Evolutionary conservation across 2,888 invertebrate species (phyloP).

Genomic region (Amiota minor): DNA sequence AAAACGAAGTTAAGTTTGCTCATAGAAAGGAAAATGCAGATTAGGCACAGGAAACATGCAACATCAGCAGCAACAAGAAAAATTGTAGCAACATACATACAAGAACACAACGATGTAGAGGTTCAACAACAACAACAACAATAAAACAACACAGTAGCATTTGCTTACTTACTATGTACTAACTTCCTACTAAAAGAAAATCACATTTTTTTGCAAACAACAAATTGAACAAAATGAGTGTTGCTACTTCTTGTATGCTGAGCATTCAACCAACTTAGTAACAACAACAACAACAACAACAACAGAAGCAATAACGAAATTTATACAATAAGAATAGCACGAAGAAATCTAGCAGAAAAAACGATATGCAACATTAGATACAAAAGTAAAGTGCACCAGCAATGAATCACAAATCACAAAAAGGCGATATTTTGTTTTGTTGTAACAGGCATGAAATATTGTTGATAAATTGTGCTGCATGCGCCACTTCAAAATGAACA

Average conservation of each 20-base stretch:
- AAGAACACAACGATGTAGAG: background rate
- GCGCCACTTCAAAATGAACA: slow-evolving; percentile 34
- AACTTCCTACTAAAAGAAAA: background rate
- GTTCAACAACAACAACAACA: no score
- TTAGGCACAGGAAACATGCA: slow-evolving; percentile 10
- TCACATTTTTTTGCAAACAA: no score
- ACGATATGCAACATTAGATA: slow-evolving; percentile 19
- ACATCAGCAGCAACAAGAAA: background rate
- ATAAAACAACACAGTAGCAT: slow-evolving; percentile 16
- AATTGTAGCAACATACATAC: background rate
- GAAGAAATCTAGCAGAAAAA: background rate
- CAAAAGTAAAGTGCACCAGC: slow-evolving; percentile 2
- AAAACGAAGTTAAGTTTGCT: slow-evolving; percentile 1
- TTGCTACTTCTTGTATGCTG: background rate
- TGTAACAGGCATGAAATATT: slow-evolving; percentile 4
- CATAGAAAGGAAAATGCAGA: slow-evolving; percentile 19
- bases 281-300: background rate
- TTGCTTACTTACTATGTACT: slow-evolving; percentile 14
- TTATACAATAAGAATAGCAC: slow-evolving; percentile 8
- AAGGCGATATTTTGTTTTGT: slow-evolving; percentile 9
- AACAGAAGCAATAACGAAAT: background rate
- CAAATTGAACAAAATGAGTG: slow-evolving; percentile 19
- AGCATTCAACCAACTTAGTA: background rate
- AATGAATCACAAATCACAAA: slow-evolving; percentile 6
- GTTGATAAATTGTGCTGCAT: slow-evolving; percentile 9